Evolutionary conservation across 2,113 vertebrate species (phyloP).

Genomic region (Podarcis muralis): DNA sequence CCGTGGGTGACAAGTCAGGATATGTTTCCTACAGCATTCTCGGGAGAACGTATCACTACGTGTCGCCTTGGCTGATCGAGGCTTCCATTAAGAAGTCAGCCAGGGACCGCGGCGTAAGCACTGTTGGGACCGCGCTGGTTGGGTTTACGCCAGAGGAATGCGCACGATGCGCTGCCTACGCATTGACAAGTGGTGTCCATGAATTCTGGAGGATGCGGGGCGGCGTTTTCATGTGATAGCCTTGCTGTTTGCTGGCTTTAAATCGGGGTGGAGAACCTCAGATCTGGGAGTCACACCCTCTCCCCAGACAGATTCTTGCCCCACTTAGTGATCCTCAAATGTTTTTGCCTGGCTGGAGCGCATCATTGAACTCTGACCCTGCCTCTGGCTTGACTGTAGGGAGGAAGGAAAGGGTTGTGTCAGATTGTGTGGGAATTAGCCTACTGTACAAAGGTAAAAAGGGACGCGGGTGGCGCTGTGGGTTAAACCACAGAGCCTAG

Average conservation of each 20-base stretch:
- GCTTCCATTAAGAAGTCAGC: slow-evolving; percentile 70
- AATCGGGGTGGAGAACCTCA: too few species aligned
- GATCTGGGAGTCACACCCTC: too few species aligned
- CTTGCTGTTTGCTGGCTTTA: not conserved
- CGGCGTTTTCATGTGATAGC: slow-evolving; percentile 69
- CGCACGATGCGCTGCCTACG: slow-evolving; percentile 69
- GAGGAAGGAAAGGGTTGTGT: too few species aligned
- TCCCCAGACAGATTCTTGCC: too few species aligned
- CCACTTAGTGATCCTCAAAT: too few species aligned
- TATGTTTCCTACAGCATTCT: slow-evolving; percentile 62
- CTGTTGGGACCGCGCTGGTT: slow-evolving; percentile 68
- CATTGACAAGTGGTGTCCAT: slow-evolving; percentile 63
- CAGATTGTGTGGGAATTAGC: too few species aligned
- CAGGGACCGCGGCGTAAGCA: slow-evolving; percentile 50
- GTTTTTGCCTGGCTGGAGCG: too few species aligned
- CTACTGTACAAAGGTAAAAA: too few species aligned
- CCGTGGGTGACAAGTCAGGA: not conserved
- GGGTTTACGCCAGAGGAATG: slow-evolving; percentile 77
- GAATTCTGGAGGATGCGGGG: slow-evolving; percentile 78
- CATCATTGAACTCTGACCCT: too few species aligned
- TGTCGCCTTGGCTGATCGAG: slow-evolving; percentile 71
- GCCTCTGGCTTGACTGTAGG: too few species aligned
- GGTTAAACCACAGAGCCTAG: too few species aligned
- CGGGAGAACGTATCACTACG: slow-evolving; percentile 65
- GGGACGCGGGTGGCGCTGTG: too few species aligned